Conservation (phyloP, 2,113 vertebrate genomes). For the Spea multiplicata region DNA sequence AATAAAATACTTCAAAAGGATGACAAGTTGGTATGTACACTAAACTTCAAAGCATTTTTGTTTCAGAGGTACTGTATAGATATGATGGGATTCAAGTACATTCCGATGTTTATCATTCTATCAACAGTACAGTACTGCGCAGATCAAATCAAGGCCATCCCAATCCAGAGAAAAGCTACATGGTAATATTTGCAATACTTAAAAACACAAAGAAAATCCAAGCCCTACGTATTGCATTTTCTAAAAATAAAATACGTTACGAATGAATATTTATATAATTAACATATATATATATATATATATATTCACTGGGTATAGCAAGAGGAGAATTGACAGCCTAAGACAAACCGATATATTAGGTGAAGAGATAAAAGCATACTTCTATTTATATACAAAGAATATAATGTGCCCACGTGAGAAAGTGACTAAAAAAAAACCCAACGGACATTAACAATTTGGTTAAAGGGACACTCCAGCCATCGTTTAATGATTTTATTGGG, state of each 20-base stretch:
- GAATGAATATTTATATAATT: too few relatives aligned
- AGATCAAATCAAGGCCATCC: neutral
- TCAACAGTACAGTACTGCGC: constrained; percentile 17
- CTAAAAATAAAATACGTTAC: constrained; percentile 41
- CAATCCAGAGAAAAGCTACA: neutral
- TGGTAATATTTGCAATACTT: neutral
- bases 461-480: too few relatives aligned
- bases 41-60: constrained; percentile 17
- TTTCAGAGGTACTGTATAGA: neutral
- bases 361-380: too few relatives aligned
- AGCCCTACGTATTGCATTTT: neutral
- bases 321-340: too few relatives aligned
- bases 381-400: too few relatives aligned
- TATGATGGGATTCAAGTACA: neutral
- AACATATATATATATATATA: too few relatives aligned
- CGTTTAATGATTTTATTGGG: too few relatives aligned
- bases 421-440: too few relatives aligned
- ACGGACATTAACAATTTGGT: too few relatives aligned
- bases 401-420: too few relatives aligned
- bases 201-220: neutral
- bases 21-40: neutral
- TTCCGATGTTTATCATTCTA: constrained; percentile 5
- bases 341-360: too few relatives aligned
- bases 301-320: too few relatives aligned
- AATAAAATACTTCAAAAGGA: neutral